Evolutionary conservation across 2,113 vertebrate species (phyloP).

Genomic region (Ondatra zibethicus): DNA sequence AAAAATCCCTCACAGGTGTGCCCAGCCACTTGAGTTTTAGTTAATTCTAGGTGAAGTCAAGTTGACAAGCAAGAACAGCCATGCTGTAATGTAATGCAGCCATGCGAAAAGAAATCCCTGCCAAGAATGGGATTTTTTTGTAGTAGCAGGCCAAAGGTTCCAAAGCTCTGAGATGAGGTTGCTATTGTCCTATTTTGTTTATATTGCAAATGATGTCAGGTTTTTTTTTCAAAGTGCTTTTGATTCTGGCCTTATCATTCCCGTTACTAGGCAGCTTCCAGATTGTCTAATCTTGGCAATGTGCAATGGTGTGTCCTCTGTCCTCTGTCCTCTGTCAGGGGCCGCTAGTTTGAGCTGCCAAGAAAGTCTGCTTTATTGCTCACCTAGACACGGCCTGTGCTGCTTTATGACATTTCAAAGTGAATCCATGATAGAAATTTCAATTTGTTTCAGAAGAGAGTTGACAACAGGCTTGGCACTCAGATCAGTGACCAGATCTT

Average conservation of each 20-base stretch:
- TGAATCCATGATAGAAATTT: conserved; percentile 68
- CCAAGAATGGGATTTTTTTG: background rate
- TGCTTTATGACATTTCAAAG: conserved; percentile 62
- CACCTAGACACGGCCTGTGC: conserved; percentile 58
- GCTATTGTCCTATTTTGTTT: conserved; percentile 58
- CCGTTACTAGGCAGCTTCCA: conserved; percentile 52
- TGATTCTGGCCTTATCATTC: conserved; percentile 70
- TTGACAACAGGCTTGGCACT: conserved; percentile 67
- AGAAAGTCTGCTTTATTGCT: conserved; percentile 67
- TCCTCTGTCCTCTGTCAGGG: conserved; percentile 45
- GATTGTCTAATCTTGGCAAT: conserved; percentile 60
- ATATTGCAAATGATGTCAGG: conserved; percentile 48
- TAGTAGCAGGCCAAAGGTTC: background rate
- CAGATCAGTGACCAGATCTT: conserved; percentile 58
- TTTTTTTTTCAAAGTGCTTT: conserved; percentile 41
- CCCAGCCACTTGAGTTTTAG: background rate
- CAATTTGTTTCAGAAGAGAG: conserved; percentile 75
- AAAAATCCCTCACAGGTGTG: background rate
- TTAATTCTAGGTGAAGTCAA: background rate
- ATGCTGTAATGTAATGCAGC: background rate
- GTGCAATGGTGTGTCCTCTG: conserved; percentile 14
- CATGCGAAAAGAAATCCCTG: background rate
- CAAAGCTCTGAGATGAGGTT: conserved; percentile 11
- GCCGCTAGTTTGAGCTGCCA: conserved; percentile 58
- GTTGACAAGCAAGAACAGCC: background rate